These are phyloP conservation scores for Hydropotes inermis DNA, from an alignment of 2,113 vertebrate genomes.

Conservation along the genomic window DNA sequence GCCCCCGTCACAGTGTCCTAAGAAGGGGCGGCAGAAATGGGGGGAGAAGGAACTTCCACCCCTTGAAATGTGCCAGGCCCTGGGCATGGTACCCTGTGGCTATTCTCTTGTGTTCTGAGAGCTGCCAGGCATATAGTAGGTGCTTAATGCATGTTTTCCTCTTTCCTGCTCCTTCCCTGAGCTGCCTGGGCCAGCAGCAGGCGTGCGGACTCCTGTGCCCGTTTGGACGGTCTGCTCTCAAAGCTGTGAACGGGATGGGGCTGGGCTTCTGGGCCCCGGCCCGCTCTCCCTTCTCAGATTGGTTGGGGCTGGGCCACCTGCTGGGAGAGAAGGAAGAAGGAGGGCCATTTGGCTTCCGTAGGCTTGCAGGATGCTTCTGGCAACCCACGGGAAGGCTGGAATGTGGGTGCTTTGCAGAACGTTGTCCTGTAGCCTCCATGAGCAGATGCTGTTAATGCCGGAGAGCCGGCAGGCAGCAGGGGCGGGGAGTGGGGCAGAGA, in stretches of 20 bases:
- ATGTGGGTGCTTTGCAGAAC: neutral
- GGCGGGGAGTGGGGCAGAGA: neutral
- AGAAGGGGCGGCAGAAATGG: neutral
- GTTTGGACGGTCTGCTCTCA: neutral
- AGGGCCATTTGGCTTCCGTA: neutral
- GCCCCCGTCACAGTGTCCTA: too few species aligned
- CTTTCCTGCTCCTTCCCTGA: neutral
- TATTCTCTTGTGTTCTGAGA: neutral
- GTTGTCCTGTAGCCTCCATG: too few species aligned
- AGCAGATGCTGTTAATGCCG: neutral
- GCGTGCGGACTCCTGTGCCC: neutral
- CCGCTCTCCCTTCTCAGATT: neutral
- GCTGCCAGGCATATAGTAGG: neutral
- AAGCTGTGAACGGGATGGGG: neutral
- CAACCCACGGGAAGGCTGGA: neutral
- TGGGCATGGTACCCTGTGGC: neutral
- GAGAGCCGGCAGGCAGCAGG: rapidly evolving
- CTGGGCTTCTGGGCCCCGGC: neutral
- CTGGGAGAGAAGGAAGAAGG: neutral
- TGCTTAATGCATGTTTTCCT: neutral
- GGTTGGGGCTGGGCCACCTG: neutral
- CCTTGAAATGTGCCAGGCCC: neutral
- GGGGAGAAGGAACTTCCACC: neutral
- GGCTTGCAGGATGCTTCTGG: neutral
- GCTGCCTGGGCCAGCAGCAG: neutral